phyloP scores from a whole-genome alignment of 2,113 vertebrate species.

The Poecilia latipinna region DNA sequence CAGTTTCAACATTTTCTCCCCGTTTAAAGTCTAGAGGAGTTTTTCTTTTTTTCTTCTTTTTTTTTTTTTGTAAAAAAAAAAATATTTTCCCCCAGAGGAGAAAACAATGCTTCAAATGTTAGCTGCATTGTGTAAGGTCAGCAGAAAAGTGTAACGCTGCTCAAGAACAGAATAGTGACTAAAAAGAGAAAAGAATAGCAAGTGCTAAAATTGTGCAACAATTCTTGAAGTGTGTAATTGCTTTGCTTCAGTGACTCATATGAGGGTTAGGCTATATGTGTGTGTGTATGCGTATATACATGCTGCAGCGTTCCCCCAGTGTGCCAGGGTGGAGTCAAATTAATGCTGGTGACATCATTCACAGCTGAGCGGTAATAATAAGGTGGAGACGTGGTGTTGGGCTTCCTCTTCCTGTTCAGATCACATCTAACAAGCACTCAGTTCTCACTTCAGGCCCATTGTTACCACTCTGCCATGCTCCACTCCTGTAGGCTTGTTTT shows the following conservation, averaged over 20 bases:
- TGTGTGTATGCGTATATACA: too few species aligned
- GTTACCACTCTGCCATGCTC: background rate
- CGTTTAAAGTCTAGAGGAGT: background rate
- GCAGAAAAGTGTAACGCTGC: background rate
- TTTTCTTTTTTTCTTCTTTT: background rate
- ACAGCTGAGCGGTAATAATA: background rate
- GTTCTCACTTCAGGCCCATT: background rate
- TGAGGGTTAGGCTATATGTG: background rate
- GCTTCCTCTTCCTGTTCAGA: background rate
- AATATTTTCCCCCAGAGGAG: background rate
- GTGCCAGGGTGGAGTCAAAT: background rate
- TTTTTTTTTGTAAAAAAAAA: background rate
- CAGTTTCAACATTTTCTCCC: background rate
- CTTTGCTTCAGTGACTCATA: background rate
- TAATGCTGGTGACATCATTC: slow-evolving; percentile 1
- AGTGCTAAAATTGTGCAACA: background rate
- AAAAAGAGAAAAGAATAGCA: background rate
- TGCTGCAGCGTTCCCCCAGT: background rate
- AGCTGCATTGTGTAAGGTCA: background rate
- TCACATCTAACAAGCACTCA: background rate
- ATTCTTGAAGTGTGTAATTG: background rate
- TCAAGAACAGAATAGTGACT: background rate
- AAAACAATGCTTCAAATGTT: background rate
- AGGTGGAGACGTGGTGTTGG: too few species aligned
- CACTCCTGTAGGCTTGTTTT: background rate